Evolutionary conservation across 2,113 vertebrate species (phyloP).

Genomic region (Mus pahari): DNA sequence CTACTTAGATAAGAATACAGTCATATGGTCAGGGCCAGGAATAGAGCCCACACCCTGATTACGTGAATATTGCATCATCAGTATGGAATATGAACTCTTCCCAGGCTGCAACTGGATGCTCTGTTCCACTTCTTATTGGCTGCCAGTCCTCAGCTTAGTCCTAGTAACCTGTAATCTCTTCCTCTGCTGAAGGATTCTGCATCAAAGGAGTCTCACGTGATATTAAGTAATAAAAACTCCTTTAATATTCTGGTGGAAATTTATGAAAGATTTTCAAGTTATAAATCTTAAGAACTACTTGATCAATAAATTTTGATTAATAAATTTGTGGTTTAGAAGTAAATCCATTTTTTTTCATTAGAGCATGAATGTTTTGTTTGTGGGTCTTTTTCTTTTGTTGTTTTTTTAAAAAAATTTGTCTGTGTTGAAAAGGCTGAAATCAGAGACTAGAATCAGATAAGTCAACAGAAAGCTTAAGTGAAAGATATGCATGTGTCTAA

Average conservation of each 20-base stretch:
- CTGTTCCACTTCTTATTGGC: background rate
- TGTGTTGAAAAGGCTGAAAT: background rate
- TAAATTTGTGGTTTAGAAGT: conserved; percentile 31
- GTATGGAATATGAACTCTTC: background rate
- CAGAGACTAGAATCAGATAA: background rate
- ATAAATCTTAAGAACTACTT: background rate
- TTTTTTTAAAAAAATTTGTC: background rate
- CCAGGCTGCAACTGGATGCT: background rate
- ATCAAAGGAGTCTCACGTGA: conserved; percentile 12
- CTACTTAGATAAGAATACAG: background rate
- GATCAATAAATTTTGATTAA: conserved; percentile 12
- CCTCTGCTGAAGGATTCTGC: background rate
- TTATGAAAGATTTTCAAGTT: background rate
- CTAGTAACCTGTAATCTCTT: conserved; percentile 11
- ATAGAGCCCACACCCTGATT: background rate
- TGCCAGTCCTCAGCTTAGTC: background rate
- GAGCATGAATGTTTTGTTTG: background rate
- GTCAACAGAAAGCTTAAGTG: background rate
- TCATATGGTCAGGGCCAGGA: background rate
- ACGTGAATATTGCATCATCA: background rate
- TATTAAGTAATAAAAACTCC: background rate
- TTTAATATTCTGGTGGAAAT: background rate
- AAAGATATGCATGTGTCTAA: background rate
- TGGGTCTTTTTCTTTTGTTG: background rate
- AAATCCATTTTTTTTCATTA: background rate